These are phyloP conservation scores for Rhinichthys klamathensis DNA, from an alignment of 2,113 vertebrate species.

Conservation along the genomic window DNA sequence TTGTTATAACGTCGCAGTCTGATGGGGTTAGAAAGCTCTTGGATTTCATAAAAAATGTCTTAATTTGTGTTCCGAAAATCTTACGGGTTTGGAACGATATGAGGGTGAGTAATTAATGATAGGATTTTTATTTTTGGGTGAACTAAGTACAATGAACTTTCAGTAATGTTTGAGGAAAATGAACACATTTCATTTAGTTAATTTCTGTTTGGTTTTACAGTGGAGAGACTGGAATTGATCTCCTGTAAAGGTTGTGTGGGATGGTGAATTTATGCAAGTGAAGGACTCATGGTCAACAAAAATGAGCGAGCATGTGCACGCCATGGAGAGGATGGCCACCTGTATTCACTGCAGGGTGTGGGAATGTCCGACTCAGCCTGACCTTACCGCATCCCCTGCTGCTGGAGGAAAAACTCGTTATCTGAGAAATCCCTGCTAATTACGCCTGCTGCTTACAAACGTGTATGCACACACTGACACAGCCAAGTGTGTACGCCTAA, in stretches of 20 bases:
- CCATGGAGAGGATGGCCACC: slow-evolving; percentile 51
- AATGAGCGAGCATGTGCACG: neutral
- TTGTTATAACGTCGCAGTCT: no score
- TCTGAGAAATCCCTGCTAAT: slow-evolving; percentile 63
- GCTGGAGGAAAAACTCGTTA: slow-evolving; percentile 63
- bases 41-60: no score
- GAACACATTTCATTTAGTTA: neutral
- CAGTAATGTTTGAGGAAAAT: neutral
- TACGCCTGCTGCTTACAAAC: slow-evolving; percentile 60
- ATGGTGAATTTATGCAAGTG: neutral
- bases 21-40: no score
- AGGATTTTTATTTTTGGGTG: no score
- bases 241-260: neutral
- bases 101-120: no score
- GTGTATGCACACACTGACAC: slow-evolving; percentile 4
- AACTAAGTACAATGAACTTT: neutral
- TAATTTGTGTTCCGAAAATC: no score
- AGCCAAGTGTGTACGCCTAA: neutral
- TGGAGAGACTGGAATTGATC: neutral
- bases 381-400: slow-evolving; percentile 54
- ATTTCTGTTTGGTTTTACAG: neutral
- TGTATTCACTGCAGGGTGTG: slow-evolving; percentile 60
- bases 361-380: slow-evolving; percentile 61
- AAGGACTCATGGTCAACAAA: neutral
- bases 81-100: no score